Evolutionary conservation across 2,888 invertebrate genomes (phyloP).

Genomic region (Lycia hirtaria): DNA sequence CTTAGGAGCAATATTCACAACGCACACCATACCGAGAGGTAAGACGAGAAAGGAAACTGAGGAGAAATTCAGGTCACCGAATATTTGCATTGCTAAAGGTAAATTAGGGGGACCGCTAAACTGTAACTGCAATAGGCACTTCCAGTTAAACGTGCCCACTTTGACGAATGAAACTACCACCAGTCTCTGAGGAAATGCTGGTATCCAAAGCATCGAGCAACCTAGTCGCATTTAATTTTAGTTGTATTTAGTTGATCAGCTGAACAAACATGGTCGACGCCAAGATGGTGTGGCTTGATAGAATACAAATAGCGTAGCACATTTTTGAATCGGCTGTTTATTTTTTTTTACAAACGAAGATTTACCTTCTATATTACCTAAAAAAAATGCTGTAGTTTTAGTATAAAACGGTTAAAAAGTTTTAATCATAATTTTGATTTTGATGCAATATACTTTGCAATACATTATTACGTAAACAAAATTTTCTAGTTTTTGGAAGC

Average conservation of each 20-base stretch:
- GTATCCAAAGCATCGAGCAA: constrained; percentile 51
- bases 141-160: constrained; percentile 74
- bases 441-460: neutral
- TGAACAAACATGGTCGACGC: constrained; percentile 44
- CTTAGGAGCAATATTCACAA: constrained; percentile 49
- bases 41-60: constrained; percentile 58
- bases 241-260: constrained; percentile 37
- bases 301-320: constrained; percentile 21
- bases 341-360: neutral
- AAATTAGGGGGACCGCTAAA: constrained; percentile 69
- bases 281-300: constrained; percentile 24
- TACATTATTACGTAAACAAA: no score
- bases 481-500: no score
- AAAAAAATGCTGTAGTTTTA: neutral
- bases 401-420: neutral
- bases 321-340: constrained; percentile 9
- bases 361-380: no score
- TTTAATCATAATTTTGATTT: neutral
- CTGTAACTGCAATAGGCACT: constrained; percentile 79
- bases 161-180: constrained; percentile 73
- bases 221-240: constrained; percentile 71
- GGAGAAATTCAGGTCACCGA: constrained; percentile 73
- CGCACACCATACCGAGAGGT: constrained; percentile 61
- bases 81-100: constrained; percentile 73
- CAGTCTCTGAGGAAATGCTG: constrained; percentile 55